Conservation (phyloP, 2,888 invertebrate species). For the Scelioninae gen. 1 region DNA sequence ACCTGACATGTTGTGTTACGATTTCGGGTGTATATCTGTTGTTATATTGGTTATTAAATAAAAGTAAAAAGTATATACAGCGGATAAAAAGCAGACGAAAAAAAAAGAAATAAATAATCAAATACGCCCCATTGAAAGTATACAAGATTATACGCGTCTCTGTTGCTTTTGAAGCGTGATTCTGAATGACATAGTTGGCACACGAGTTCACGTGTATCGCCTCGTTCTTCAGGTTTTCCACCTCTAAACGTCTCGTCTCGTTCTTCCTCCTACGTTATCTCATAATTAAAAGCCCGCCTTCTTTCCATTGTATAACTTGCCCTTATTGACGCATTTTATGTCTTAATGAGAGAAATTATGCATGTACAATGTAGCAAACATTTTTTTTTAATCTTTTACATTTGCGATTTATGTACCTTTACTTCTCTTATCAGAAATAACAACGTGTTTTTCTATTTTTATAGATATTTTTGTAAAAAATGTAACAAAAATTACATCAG, state of each 20-base stretch:
- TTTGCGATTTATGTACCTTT: too few species aligned
- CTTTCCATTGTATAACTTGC: constrained; percentile 60
- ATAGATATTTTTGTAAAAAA: too few species aligned
- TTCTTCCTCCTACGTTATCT: constrained; percentile 70
- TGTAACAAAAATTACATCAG: too few species aligned
- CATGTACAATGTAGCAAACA: neutral
- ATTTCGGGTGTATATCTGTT: too few species aligned
- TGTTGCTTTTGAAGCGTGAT: constrained; percentile 23
- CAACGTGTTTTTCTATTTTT: too few species aligned
- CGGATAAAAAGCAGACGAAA: too few species aligned
- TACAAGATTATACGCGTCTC: constrained; percentile 5
- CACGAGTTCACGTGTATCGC: constrained; percentile 52
- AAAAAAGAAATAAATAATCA: constrained; percentile 8
- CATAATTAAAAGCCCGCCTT: constrained; percentile 74
- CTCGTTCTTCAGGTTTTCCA: constrained; percentile 37
- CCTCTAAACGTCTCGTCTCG: constrained; percentile 1
- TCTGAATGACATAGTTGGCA: constrained; percentile 24
- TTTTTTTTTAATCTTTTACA: neutral
- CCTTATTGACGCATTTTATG: constrained; percentile 29
- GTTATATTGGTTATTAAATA: too few species aligned
- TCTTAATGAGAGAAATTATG: constrained; percentile 32
- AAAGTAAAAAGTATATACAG: too few species aligned
- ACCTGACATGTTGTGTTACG: too few species aligned
- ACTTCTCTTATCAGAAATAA: too few species aligned
- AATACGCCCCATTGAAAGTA: constrained; percentile 26